These are phyloP conservation scores for Piscicola geometra DNA, from an alignment of 2,888 invertebrate genomes.

Conservation along the genomic window DNA sequence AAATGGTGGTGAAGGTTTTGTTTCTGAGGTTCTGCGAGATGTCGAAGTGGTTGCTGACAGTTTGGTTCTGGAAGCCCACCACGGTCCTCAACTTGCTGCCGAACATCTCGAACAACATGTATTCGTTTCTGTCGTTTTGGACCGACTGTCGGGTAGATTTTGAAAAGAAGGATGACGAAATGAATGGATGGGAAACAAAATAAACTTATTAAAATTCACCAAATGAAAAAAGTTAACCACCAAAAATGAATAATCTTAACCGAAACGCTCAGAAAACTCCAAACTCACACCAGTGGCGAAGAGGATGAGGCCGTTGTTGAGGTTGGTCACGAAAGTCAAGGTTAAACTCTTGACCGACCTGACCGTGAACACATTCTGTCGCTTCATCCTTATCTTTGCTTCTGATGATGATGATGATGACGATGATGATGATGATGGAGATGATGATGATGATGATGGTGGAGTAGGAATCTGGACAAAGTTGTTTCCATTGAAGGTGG, in stretches of 20 bases:
- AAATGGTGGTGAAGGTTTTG: background rate
- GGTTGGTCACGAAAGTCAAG: background rate
- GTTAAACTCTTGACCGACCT: background rate
- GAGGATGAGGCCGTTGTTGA: background rate
- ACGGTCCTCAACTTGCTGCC: constrained; percentile 5
- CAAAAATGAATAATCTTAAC: too few relatives aligned
- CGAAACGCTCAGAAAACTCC: too few relatives aligned
- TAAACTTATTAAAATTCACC: too few relatives aligned
- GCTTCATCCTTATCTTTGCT: background rate
- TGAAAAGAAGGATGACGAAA: too few relatives aligned
- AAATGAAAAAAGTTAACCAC: too few relatives aligned
- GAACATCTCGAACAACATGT: constrained; percentile 31
- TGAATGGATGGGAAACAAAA: too few relatives aligned
- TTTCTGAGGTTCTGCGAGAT: background rate
- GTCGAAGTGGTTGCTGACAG: background rate
- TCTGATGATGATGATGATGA: background rate
- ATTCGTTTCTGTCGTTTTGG: constrained; percentile 3
- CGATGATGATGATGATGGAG: background rate
- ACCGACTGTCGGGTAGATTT: background rate
- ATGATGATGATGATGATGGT: background rate
- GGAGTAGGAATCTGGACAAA: constrained; percentile 30
- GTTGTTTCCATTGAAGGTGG: constrained; percentile 48
- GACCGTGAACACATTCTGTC: background rate
- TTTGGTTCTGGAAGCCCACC: constrained; percentile 11
- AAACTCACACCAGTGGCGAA: background rate